Conservation (phyloP, 2,888 invertebrate genomes). For the Adela reaumurella region DNA sequence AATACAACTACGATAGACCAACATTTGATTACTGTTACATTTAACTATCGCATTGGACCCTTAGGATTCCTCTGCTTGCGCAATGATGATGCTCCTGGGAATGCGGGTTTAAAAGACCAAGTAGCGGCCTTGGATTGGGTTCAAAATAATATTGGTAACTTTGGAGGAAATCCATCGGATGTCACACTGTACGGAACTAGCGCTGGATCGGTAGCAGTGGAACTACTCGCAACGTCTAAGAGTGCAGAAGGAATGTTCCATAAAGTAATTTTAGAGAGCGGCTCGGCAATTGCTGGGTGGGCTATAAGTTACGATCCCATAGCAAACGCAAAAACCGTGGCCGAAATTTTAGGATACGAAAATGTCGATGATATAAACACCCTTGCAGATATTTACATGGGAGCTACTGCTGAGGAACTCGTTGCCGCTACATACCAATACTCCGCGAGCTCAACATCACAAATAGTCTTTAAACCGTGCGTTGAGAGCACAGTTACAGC, state of each 20-base stretch:
- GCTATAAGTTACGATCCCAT: constrained; percentile 1
- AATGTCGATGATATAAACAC: constrained; percentile 2
- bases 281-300: background rate
- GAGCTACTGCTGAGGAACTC: background rate
- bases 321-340: background rate
- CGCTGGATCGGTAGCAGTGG: background rate
- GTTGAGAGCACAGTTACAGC: too few relatives aligned
- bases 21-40: constrained; percentile 1
- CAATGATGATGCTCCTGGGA: constrained; percentile 8
- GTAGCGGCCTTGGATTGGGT: constrained; percentile 2
- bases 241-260: constrained; percentile 1
- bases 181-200: constrained; percentile 3
- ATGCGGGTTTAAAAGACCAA: constrained; percentile 7
- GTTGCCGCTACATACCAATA: background rate
- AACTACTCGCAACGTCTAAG: background rate
- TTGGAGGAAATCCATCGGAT: background rate
- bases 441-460: too few relatives aligned
- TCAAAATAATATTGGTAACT: background rate
- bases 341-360: background rate
- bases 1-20: background rate
- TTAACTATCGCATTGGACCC: constrained; percentile 8
- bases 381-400: background rate
- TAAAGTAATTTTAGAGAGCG: constrained; percentile 3
- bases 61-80: constrained; percentile 10
- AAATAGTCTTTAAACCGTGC: background rate